Evolutionary conservation across 1,140 invertebrate species (phyloP).

Genomic region (Drepana arcuata): DNA sequence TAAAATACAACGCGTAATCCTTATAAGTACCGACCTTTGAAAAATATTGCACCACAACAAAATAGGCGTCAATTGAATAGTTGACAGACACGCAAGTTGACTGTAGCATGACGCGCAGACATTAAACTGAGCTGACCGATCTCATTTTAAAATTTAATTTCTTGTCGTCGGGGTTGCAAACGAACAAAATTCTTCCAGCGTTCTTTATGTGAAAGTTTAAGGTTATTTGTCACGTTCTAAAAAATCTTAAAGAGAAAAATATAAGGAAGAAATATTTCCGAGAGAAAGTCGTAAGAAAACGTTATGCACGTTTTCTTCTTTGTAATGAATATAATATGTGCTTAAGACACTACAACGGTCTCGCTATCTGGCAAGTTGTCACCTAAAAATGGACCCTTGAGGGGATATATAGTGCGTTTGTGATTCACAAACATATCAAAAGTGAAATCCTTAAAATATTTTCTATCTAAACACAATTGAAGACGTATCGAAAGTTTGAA

Average conservation of each 20-base stretch:
- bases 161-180: too few relatives aligned
- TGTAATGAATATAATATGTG: too few relatives aligned
- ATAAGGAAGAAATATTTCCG: not conserved
- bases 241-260: too few relatives aligned
- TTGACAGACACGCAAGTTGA: conserved; percentile 22
- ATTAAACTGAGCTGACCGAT: conserved; percentile 7
- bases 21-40: too few relatives aligned
- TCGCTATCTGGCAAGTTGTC: not conserved
- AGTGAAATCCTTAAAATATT: conserved; percentile 35
- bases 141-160: conserved; percentile 13
- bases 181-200: too few relatives aligned
- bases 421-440: conserved; percentile 14
- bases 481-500: too few relatives aligned
- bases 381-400: not conserved
- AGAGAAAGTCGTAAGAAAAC: not conserved
- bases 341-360: too few relatives aligned
- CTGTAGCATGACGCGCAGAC: conserved; percentile 14
- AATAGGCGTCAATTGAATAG: conserved; percentile 27
- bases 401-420: conserved; percentile 1
- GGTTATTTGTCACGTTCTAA: not conserved
- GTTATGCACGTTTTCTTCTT: conserved; percentile 4
- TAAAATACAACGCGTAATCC: too few relatives aligned
- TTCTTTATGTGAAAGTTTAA: conserved; percentile 10
- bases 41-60: too few relatives aligned
- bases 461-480: too few relatives aligned